Evolutionary conservation across 2,797 vertebrate species (phyloP).

Genomic region (Oreochromis mossambicus): DNA sequence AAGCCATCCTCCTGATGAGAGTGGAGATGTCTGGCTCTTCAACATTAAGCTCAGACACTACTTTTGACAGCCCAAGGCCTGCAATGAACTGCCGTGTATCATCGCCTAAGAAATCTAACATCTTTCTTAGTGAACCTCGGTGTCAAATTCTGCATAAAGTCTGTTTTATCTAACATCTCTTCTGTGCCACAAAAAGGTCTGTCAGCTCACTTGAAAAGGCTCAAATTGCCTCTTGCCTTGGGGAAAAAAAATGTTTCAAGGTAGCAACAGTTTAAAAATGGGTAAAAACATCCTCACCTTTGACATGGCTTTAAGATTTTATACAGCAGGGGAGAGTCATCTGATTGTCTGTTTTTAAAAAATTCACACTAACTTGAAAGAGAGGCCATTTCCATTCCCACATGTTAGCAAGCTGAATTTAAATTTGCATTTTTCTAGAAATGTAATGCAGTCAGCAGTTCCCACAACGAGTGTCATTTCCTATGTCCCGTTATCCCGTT

Average conservation of each 20-base stretch:
- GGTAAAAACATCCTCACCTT: background rate
- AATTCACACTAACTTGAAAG: background rate
- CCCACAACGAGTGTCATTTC: background rate
- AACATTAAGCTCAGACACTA: background rate
- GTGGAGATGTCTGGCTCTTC: background rate
- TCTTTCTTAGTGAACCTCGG: background rate
- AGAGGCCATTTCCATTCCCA: conserved; percentile 10
- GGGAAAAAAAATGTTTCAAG: conserved; percentile 18
- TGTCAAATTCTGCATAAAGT: background rate
- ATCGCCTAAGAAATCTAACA: background rate
- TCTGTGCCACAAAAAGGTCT: background rate
- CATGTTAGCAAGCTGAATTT: conserved; percentile 15
- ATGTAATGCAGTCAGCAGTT: conserved; percentile 54
- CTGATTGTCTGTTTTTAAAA: conserved; percentile 25
- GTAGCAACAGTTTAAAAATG: conserved; percentile 7
- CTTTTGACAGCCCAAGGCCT: background rate
- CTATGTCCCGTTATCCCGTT: background rate
- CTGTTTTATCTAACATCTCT: background rate
- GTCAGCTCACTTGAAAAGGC: conserved; percentile 1
- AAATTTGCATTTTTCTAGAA: conserved; percentile 64
- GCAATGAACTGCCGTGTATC: background rate
- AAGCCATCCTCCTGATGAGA: background rate
- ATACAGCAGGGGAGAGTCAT: conserved; percentile 11
- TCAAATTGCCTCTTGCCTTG: conserved; percentile 9
- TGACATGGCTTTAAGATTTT: conserved; percentile 28